Base-by-base conservation (phyloP, 2,797 vertebrate species). In the Anguilla megastoma region DNA sequence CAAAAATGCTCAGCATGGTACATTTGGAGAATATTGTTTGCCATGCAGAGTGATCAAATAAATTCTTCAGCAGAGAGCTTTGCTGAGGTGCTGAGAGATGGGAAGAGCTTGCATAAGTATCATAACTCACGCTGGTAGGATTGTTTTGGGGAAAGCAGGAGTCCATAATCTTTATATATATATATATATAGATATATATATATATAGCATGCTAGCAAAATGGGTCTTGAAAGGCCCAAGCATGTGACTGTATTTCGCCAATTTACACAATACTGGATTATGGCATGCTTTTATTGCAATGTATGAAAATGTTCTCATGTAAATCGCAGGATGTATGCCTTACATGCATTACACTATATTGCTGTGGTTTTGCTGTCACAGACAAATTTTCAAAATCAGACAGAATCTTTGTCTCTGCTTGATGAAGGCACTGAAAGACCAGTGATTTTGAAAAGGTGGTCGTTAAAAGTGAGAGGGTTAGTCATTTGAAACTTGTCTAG, bases 11-110 rank as follows among this genome's bases (percentile, higher is more conserved):
- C 48, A 21, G 60, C 45, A 52, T 33, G 66, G 48, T 16, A 33
- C 36, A 52, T 86, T 30, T 80, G 48, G 86, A 88, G 92, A 93
- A 92, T 91, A 90, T 86, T n/a, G 87, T 87, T 89, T 89, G 89
- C 87, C 90, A 87, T 87, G 86, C 36, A 30, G 58, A 71, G 33
- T 89, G 89, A 90, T 91, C 88, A 85, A 88, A 79, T 87, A 87
- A 90, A 91, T 93, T 93, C 90, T 88, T 91, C 84, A 36, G 66
- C n/a, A 84, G 80, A 86, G 88, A 41, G 87, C 85, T 85, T 7
- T 54, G 84, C 83, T 41, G 71, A 83, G 80, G n/a, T 69, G 45
- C 33, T 58, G 48, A 80, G 30, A 45, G 52, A 36, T 41, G 27
- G 84, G 48, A 27, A n/a, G 69, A 58, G 71, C 36, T 33, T 66